phyloP scores from a whole-genome alignment of 2,797 vertebrate genomes.

The Gouania willdenowi region DNA sequence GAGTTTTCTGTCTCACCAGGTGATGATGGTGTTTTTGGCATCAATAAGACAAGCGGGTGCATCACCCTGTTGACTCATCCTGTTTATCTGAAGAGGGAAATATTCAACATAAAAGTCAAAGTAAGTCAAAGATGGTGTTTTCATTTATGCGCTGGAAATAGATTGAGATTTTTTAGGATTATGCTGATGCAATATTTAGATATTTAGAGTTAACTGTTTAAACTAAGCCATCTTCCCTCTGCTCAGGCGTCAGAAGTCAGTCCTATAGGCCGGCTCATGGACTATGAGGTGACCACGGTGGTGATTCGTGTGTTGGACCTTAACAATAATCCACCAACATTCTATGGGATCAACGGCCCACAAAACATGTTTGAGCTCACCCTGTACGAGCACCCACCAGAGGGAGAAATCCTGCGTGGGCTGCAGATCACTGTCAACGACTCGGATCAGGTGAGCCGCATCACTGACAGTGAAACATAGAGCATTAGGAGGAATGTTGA shows the following conservation, averaged over 20 bases:
- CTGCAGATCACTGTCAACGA: slow-evolving; percentile 94
- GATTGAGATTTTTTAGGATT: not conserved
- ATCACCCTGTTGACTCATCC: slow-evolving; percentile 82
- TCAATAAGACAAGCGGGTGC: slow-evolving; percentile 84
- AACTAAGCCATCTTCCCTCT: too few relatives aligned
- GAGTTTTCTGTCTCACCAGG: slow-evolving; percentile 66
- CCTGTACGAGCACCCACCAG: slow-evolving; percentile 91
- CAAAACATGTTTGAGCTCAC: slow-evolving; percentile 91
- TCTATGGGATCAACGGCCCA: slow-evolving; percentile 88
- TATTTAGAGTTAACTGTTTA: too few relatives aligned
- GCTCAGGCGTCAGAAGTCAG: slow-evolving; percentile 88
- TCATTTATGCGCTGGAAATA: not conserved
- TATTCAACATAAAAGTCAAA: slow-evolving; percentile 90
- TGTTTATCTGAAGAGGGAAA: slow-evolving; percentile 82
- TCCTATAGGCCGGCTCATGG: slow-evolving; percentile 60
- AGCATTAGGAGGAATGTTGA: too few relatives aligned
- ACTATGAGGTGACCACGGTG: slow-evolving; percentile 68
- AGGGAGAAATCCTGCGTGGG: slow-evolving; percentile 92
- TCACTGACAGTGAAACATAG: not conserved
- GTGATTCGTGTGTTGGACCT: slow-evolving; percentile 91
- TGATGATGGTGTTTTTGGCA: slow-evolving; percentile 83
- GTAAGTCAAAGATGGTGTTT: slow-evolving; percentile 56
- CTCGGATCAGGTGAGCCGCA: slow-evolving; percentile 85
- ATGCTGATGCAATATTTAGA: not conserved
- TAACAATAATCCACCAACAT: slow-evolving; percentile 94